phyloP scores from a whole-genome alignment of 1,140 invertebrate species.

The Lasioglossum baleicum region DNA sequence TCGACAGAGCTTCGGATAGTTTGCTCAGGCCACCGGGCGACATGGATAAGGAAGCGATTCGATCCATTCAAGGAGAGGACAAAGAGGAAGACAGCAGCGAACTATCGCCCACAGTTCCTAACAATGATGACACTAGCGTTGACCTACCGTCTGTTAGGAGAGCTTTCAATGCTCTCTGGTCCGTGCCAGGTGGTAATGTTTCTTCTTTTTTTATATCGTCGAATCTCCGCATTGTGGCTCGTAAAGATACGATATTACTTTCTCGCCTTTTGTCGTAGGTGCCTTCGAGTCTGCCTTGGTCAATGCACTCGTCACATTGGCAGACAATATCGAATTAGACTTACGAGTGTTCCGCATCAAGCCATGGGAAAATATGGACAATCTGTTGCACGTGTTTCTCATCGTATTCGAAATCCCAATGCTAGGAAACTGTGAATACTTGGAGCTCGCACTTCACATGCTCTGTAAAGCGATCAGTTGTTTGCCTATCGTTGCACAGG shows the following conservation, averaged over 20 bases:
- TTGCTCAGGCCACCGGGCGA: slow-evolving; percentile 74
- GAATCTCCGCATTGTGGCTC: not conserved
- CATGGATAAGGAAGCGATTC: slow-evolving; percentile 85
- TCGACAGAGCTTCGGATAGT: slow-evolving; percentile 78
- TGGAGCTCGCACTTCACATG: slow-evolving; percentile 90
- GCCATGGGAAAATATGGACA: slow-evolving; percentile 75
- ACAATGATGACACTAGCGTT: slow-evolving; percentile 79
- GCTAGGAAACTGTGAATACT: slow-evolving; percentile 88
- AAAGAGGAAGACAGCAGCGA: slow-evolving; percentile 89
- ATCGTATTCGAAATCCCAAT: slow-evolving; percentile 94
- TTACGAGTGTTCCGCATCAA: slow-evolving; percentile 81
- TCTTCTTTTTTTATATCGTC: not conserved
- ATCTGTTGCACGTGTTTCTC: slow-evolving; percentile 88
- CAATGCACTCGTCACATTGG: slow-evolving; percentile 87
- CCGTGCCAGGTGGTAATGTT: slow-evolving; percentile 74
- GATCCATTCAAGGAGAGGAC: slow-evolving; percentile 89
- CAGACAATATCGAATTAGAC: slow-evolving; percentile 87
- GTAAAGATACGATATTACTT: not conserved
- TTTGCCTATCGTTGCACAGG: slow-evolving; percentile 88
- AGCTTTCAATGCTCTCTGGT: slow-evolving; percentile 83
- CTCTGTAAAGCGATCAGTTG: slow-evolving; percentile 89
- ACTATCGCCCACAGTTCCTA: slow-evolving; percentile 80
- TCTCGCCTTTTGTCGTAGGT: slow-evolving; percentile 72
- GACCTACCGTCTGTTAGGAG: slow-evolving; percentile 84
- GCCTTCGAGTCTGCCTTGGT: slow-evolving; percentile 88